phyloP scores from a whole-genome alignment of 2,113 vertebrate genomes.

The Bujurquina vittata region DNA sequence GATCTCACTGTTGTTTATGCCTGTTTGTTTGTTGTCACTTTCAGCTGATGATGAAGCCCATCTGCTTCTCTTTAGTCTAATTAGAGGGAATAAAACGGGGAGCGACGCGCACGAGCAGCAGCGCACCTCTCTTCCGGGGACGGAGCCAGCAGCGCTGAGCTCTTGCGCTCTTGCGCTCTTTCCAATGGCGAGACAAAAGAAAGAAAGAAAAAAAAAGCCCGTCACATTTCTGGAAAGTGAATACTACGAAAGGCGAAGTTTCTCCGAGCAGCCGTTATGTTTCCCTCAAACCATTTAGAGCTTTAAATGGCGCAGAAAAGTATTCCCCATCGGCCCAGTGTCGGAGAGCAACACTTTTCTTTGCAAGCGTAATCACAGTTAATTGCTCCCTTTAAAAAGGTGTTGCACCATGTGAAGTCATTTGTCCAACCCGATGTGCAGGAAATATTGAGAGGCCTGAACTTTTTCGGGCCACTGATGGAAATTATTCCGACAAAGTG shows the following conservation, averaged over 20 bases:
- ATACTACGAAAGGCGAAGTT: slow-evolving; percentile 44
- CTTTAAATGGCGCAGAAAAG: slow-evolving; percentile 81
- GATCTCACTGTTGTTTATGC: neutral
- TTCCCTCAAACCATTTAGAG: slow-evolving; percentile 73
- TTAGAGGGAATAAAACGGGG: slow-evolving; percentile 24
- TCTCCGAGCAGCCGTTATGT: slow-evolving; percentile 51
- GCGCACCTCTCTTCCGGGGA: slow-evolving; percentile 64
- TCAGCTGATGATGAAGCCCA: neutral
- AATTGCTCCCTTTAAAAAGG: slow-evolving; percentile 76
- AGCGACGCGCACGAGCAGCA: slow-evolving; percentile 25
- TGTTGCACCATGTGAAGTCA: slow-evolving; percentile 73
- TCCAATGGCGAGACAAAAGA: slow-evolving; percentile 45
- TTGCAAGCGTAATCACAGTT: slow-evolving; percentile 76
- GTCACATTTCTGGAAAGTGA: slow-evolving; percentile 63
- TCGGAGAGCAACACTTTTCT: slow-evolving; percentile 70
- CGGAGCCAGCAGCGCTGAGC: slow-evolving; percentile 50
- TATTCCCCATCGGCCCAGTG: slow-evolving; percentile 72
- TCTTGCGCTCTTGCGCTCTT: slow-evolving; percentile 48
- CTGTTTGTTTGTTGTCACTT: slow-evolving; percentile 19
- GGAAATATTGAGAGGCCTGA: slow-evolving; percentile 54
- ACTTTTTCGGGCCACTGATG: slow-evolving; percentile 23
- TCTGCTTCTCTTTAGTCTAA: slow-evolving; percentile 19
- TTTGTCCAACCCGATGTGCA: slow-evolving; percentile 63
- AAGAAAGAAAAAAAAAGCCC: slow-evolving; percentile 10
- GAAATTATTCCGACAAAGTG: slow-evolving; percentile 34